Evolutionary conservation across 2,113 vertebrate species (phyloP), one percentile per base, ranked within the genome.

Genomic region (Carettochelys insculpta): DNA sequence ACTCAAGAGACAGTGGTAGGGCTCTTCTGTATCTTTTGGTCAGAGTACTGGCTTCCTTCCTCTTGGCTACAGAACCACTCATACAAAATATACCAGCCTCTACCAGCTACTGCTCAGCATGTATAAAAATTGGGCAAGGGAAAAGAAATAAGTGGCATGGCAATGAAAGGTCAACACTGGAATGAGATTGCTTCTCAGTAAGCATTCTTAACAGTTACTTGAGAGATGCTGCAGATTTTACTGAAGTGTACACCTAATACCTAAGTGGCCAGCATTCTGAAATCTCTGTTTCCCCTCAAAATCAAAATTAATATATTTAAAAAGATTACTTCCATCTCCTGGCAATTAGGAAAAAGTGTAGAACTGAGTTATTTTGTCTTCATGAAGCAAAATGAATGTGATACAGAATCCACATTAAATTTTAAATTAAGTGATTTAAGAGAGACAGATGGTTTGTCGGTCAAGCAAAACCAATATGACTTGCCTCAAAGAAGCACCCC

Each of bases 311-410:
- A 90, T 20, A 76, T 31, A 34, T 0, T n/a, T 88, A 75, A 41
- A 82, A 75, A 14, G 0, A 0, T 77, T 47, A 0, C 1, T 91
- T 88, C 65, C 41, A 45, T 75, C 2, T 78, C 13, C 6, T 78
- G 76, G 2, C 1, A 5, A 53, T 53, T 48, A 77, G 24, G 27
- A 17, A 58, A 43, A 45, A 56, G 5, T 75, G 25, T 24, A 75
- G 38, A 20, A 24, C 7, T 11, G 50, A 80, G 11, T 52, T 5
- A 2, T 87, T 79, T 83, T 52, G n/a, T 83, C 87, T 11, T 6
- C n/a, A 50, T 27, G 20, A 47, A 5, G 2, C 1, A 90, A 92
- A 87, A 9, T 6, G 77, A 83, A 5, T 50, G 45, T 4, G 76
- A 4, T 82, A 71, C 83, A 10, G 94, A 24, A 85, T 85, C 20